Evolutionary conservation across 2,888 invertebrate genomes (phyloP).

Genomic region (Sepioteuthis lessoniana): DNA sequence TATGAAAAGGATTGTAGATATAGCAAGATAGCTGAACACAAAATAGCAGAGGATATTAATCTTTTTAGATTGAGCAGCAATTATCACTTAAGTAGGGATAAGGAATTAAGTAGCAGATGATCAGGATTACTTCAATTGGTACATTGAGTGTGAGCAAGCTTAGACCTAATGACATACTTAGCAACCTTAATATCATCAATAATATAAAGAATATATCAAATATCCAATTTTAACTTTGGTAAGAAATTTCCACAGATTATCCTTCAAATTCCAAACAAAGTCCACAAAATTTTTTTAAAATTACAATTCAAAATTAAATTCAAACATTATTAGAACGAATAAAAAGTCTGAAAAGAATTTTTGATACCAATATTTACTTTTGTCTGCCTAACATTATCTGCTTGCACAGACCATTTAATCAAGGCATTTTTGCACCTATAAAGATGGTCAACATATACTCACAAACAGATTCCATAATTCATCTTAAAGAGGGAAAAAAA

Average conservation of each 20-base stretch:
- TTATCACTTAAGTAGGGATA: conserved; percentile 33
- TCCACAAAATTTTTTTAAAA: not conserved
- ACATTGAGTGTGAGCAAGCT: not conserved
- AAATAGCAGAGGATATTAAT: not conserved
- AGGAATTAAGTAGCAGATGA: not conserved
- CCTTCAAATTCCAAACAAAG: not conserved
- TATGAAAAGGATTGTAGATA: not conserved
- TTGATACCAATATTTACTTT: too few species aligned
- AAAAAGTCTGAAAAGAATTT: too few species aligned
- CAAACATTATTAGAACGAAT: too few species aligned
- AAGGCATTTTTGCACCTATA: too few species aligned
- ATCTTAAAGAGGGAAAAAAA: too few species aligned
- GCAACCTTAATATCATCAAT: not conserved
- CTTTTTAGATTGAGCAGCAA: not conserved
- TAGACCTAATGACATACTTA: not conserved
- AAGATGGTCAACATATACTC: too few species aligned
- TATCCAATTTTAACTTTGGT: not conserved
- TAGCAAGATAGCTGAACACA: not conserved
- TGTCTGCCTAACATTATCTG: too few species aligned
- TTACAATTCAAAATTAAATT: not conserved
- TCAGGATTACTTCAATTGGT: not conserved
- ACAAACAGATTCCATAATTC: too few species aligned
- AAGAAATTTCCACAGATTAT: not conserved
- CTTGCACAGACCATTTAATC: too few species aligned
- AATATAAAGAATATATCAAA: not conserved